A percentile compares a stretch with the other conserved stretches of the same genome.
Conservation (phyloP, 2,113 vertebrate genomes). For the Rhinoderma darwinii region DNA sequence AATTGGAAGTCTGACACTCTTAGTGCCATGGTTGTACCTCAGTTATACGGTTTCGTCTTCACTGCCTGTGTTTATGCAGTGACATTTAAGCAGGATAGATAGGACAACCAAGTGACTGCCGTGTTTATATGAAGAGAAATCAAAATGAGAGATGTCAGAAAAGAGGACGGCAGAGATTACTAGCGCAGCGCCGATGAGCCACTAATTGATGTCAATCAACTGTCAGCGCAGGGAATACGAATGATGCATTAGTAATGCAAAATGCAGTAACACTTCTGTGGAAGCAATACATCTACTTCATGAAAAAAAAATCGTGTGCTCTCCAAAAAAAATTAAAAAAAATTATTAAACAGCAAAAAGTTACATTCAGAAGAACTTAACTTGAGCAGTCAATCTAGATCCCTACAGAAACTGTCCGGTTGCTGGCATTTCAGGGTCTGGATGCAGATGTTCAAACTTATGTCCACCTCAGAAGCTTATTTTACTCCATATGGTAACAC, state of each 20-base stretch:
- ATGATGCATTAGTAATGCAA: neutral
- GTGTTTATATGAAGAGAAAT: constrained; percentile 36
- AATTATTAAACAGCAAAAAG: neutral
- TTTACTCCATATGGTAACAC: too few relatives aligned
- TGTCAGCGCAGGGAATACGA: constrained; percentile 26
- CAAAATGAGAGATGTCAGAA: constrained; percentile 35
- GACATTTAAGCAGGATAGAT: constrained; percentile 41
- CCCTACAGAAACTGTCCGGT: neutral
- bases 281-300: too few relatives aligned
- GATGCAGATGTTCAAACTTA: too few relatives aligned
- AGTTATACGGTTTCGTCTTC: neutral
- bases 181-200: neutral
- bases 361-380: neutral
- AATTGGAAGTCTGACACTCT: constrained; percentile 21
- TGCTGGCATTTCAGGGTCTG: too few relatives aligned
- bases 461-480: too few relatives aligned
- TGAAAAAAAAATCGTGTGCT: neutral
- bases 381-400: neutral
- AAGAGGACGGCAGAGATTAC: constrained; percentile 27
- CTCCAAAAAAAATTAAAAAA: neutral
- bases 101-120: constrained; percentile 28
- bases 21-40: neutral
- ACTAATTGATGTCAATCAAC: constrained; percentile 55
- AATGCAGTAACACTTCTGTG: neutral
- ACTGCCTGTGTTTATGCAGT: neutral